These are phyloP conservation scores for Campylorhamphus procurvoides DNA, from an alignment of 2,113 vertebrate species.

Conservation along the genomic window DNA sequence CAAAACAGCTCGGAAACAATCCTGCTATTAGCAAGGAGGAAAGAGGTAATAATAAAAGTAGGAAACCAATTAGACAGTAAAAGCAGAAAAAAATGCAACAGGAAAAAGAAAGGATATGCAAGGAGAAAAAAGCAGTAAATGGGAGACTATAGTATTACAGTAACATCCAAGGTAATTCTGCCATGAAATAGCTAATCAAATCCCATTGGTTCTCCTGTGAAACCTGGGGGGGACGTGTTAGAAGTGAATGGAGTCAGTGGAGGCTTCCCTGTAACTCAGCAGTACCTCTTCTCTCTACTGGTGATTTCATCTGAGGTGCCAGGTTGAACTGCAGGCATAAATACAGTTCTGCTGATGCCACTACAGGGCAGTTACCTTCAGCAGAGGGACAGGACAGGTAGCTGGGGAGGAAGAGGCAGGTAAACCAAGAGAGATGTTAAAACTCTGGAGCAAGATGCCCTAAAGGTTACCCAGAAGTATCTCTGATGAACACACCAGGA, in stretches of 20 bases:
- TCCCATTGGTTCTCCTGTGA: background rate
- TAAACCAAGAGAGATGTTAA: background rate
- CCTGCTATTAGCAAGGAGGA: background rate
- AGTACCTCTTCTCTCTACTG: background rate
- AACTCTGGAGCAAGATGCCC: background rate
- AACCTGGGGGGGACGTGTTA: background rate
- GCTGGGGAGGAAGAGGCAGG: background rate
- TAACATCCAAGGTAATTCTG: background rate
- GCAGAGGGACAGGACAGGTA: background rate
- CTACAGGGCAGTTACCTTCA: background rate
- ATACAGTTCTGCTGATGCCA: background rate
- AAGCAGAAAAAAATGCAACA: background rate
- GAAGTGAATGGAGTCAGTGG: background rate
- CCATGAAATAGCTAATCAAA: background rate
- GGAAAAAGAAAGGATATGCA: background rate
- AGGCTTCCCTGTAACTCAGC: background rate
- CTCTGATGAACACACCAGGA: background rate
- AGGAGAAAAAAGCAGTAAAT: background rate
- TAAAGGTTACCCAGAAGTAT: background rate
- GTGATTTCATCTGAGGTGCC: background rate
- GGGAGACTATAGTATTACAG: background rate
- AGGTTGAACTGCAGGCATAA: background rate
- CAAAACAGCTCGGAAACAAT: background rate
- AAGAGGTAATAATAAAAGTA: constrained; percentile 21
- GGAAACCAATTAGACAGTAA: background rate